Conservation (phyloP, 2,888 invertebrate species). For the Agonopterix arenella region DNA sequence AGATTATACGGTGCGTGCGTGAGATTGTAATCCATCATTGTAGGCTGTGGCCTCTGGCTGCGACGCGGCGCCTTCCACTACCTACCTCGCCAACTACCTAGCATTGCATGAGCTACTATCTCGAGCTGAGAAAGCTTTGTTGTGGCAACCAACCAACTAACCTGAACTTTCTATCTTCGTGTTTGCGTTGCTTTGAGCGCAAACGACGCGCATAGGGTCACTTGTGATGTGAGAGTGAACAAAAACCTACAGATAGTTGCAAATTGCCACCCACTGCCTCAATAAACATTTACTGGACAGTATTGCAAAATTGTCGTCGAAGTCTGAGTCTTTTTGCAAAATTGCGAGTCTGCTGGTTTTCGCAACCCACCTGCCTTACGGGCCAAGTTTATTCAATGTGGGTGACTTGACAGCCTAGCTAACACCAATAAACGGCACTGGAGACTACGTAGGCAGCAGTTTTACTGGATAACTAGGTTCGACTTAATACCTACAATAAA, state of each 20-base stretch:
- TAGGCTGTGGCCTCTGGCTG: conserved; percentile 5
- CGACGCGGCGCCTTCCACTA: conserved; percentile 7
- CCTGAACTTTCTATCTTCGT: conserved; percentile 16
- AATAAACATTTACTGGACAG: conserved; percentile 2
- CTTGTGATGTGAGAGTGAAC: neutral
- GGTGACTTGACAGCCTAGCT: conserved; percentile 27
- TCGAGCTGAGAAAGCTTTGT: conserved; percentile 19
- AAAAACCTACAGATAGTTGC: neutral
- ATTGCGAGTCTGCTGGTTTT: conserved; percentile 17
- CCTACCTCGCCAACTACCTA: no score
- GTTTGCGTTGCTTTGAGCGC: neutral
- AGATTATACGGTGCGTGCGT: conserved; percentile 14
- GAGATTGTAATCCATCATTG: conserved; percentile 11
- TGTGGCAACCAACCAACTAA: conserved; percentile 15
- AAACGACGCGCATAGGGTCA: neutral
- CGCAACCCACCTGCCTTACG: conserved; percentile 22
- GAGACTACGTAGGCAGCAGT: conserved; percentile 18
- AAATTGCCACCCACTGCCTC: conserved; percentile 2
- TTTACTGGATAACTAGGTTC: neutral
- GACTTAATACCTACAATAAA: conserved; percentile 1
- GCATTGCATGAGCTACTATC: conserved; percentile 11
- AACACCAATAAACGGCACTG: conserved; percentile 9
- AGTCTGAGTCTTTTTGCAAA: conserved; percentile 17
- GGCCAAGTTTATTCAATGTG: conserved; percentile 19
- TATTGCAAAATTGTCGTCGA: conserved; percentile 20